A percentile compares a stretch with the other conserved stretches of the same genome.
Evolutionary conservation across 2,113 vertebrate genomes (phyloP).

Genomic region (Piliocolobus tephrosceles): DNA sequence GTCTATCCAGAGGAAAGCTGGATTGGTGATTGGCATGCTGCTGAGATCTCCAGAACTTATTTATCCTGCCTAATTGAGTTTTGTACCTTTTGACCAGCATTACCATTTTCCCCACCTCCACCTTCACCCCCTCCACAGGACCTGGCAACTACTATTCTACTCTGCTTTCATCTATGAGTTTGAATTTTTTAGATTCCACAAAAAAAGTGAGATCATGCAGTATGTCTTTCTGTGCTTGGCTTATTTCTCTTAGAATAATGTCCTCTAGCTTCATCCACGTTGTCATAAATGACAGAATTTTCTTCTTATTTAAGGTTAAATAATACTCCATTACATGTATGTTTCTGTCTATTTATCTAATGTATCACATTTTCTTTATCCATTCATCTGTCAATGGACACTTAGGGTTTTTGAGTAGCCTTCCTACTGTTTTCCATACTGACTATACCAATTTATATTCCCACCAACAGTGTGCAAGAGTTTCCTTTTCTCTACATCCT

Average conservation of each 20-base stretch:
- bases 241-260: not conserved
- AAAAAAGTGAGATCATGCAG: not conserved
- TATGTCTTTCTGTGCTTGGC: not conserved
- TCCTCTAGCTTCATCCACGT: not conserved
- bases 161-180: not conserved
- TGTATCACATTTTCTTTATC: not conserved
- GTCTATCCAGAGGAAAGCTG: not conserved
- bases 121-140: not conserved
- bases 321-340: not conserved
- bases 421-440: not conserved
- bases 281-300: not conserved
- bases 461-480: too few relatives aligned
- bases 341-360: not conserved
- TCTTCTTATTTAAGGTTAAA: not conserved
- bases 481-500: not conserved
- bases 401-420: not conserved
- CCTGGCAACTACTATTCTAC: not conserved
- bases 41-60: not conserved
- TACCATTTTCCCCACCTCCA: not conserved
- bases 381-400: not conserved
- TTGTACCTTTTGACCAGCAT: not conserved
- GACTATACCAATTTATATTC: not conserved
- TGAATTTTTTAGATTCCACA: not conserved
- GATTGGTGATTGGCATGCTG: not conserved
- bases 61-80: not conserved